A percentile compares a stretch with the other conserved stretches of the same genome.
Evolutionary conservation across 2,797 vertebrate species (phyloP).

Genomic region (Myotis daubentonii): DNA sequence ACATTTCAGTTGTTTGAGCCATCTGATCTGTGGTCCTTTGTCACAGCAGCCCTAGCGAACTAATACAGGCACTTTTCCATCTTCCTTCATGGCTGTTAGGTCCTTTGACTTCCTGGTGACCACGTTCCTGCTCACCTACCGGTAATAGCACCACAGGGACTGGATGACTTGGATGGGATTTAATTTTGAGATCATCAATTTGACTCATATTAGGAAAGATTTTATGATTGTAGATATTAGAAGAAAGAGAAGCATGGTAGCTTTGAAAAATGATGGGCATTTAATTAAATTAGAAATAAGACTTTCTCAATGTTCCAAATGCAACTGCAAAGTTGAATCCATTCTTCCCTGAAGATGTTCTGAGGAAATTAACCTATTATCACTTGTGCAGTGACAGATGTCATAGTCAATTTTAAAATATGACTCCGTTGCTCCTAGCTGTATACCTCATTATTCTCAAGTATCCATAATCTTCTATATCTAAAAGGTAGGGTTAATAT

Average conservation of each 20-base stretch:
- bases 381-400: not conserved
- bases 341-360: not conserved
- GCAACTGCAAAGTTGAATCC: not conserved
- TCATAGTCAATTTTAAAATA: conserved; percentile 8
- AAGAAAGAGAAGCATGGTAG: not conserved
- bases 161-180: not conserved
- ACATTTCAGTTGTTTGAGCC: not conserved
- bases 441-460: not conserved
- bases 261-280: not conserved
- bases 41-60: not conserved
- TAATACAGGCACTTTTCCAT: not conserved
- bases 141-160: not conserved
- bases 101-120: not conserved
- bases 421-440: not conserved
- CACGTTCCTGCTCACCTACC: not conserved
- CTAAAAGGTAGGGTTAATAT: not conserved
- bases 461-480: not conserved
- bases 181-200: not conserved
- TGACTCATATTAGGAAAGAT: not conserved
- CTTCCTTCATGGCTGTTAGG: not conserved
- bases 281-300: not conserved
- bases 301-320: not conserved
- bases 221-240: not conserved
- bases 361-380: not conserved
- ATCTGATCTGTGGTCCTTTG: not conserved